These are phyloP conservation scores for Hapalemur alaotrensis DNA, from an alignment of 2,797 vertebrate genomes.

Conservation along the genomic window DNA sequence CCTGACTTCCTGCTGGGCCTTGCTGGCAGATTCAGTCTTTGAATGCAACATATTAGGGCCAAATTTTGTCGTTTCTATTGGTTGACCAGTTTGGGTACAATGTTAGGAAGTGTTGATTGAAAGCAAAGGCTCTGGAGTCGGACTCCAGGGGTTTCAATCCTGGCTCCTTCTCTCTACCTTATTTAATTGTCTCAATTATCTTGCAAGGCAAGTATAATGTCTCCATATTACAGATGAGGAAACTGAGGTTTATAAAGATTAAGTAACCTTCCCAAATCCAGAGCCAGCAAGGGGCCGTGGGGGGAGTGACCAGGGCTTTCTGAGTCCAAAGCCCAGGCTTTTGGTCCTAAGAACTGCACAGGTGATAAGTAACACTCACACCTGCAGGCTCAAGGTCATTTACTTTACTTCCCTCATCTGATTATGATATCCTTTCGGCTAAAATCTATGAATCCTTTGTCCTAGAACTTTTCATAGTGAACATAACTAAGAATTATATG, in stretches of 20 bases:
- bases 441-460: not conserved
- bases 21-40: not conserved
- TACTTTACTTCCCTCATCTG: not conserved
- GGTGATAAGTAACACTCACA: accelerated
- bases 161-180: not conserved
- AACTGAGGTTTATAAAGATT: not conserved
- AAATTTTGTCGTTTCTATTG: not conserved
- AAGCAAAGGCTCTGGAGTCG: not conserved
- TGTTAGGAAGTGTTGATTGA: not conserved
- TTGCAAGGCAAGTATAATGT: not conserved
- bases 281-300: not conserved
- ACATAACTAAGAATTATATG: not conserved
- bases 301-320: not conserved
- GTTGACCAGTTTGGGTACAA: not conserved
- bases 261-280: not conserved
- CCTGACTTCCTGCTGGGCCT: not conserved
- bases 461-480: not conserved
- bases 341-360: not conserved
- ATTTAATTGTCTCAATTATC: not conserved
- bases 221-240: not conserved
- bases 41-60: not conserved
- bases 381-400: not conserved
- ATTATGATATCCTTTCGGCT: not conserved
- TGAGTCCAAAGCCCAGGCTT: not conserved
- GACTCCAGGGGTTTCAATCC: not conserved